Base-by-base conservation (phyloP, 2,888 invertebrate species). In the Thera obeliscata region DNA sequence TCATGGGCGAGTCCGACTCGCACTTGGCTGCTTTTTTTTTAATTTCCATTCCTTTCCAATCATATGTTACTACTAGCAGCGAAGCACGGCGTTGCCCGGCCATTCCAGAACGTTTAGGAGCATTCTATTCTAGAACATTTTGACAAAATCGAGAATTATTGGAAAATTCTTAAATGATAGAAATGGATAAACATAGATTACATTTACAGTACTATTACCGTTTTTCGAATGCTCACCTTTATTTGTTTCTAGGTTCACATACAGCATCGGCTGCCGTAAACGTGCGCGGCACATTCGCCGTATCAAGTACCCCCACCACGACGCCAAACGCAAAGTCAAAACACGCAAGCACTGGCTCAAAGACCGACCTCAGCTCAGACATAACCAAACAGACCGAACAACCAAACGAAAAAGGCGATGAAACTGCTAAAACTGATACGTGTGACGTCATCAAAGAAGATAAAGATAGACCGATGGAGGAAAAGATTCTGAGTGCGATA, bases 351-450 rank as follows among this genome's bases (percentile, higher is more conserved):
- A 64, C 70, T 33, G 71, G 64, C 33, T 67, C 64, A 5, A 71
- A 68, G 62, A 67, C 68, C 2, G 76, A 78, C 59, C 67, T 72
- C 33, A 70, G 69, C 67, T 38, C 64, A 33, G 73, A 70, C 62
- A 65, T 57, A 56, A 69, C 78, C 78, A 81, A 82, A 80, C 78
- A 80, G 52, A 74, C 72, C 56, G 68, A 67, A 57, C 74, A 79
- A 64, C 66, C 63, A 48, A 46, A 46, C 52, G 75, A 76, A 56
- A 73, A 74, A 2, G 65, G 52, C 56, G 67, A 63, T 12, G 78
- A 77, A 48, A 69, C 67, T 1, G 64, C 62, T 6, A 77, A 71
- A 46, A 75, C 73, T 54, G 78, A 78, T 5, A 62, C 74, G 2
- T 66, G 52, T 66, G 69, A 72, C 50, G 68, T 71, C 5, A 73